Base-by-base conservation (phyloP, 2,888 invertebrate species). In the Polydrusus tereticollis region DNA sequence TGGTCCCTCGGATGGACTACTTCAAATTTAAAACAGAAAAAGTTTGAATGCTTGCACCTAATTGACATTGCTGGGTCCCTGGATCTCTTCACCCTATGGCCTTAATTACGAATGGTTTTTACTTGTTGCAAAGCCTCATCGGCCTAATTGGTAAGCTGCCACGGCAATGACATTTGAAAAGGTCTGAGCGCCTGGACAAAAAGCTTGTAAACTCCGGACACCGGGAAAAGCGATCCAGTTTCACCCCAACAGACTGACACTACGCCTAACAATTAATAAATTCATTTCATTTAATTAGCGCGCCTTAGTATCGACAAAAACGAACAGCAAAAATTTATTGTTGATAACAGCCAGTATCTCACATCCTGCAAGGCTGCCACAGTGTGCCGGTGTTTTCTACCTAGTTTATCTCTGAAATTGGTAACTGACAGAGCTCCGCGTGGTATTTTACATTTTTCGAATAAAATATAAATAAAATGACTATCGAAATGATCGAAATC, bases 101-200 rank as follows among this genome's bases (percentile, higher is more conserved):
- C n/a, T 29, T 29, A 7, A 29, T 7, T 5, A 29, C 5, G 7
- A 29, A 4, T 7, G 4, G 4, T 7, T 29, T 29, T 16, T 10
- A 43, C 60, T 57, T 33, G 41, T 65, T 47, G 50, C 50, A 26
- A 55, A 62, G 33, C 1, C 43, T 21, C 45, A 55, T 63, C 29
- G 63, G 18, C 63, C 69, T 63, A 62, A 62, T 69, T 62, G 20
- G 7, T 21, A 16, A 26, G 41, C 33, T 21, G 38, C 21, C 38
- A 64, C 29, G 55, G 4, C 59, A 23, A 18, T 60, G 67, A 47
- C 69, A 69, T 69, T 69, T 63, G 20, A 33, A 69, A 63, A 69
- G 69, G 69, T 69, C 69, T 63, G 16, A 63, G 57, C 63, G 69
- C 57, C 69, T 63, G 69, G 69, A 55, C n/a, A 55, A 69, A 62